Base-by-base conservation (phyloP, 1,140 invertebrate species). In the Steinernema feltiae region DNA sequence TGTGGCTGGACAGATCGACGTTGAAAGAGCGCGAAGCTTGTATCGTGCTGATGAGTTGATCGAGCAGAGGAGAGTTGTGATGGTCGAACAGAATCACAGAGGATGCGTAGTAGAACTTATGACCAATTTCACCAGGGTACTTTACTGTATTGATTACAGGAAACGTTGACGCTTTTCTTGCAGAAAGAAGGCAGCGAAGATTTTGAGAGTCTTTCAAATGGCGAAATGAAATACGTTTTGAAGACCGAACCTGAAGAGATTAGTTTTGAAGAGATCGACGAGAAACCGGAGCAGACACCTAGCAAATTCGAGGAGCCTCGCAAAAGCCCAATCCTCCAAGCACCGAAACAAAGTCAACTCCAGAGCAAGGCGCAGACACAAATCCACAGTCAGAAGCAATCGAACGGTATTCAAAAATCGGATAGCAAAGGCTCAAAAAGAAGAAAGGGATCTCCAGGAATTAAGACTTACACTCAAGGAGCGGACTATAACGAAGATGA, bases 401-500 rank as follows among this genome's bases (percentile, higher is more conserved):
- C n/a, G n/a, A n/a, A n/a, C n/a, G n/a, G 24, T 63, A 15, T 21
- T 12, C 53, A 63, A n/a, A 63, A 63, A 63, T 63, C 53, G 53
- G 53, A 3, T n/a, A 21, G 53, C 7, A 7, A 21, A 15, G 53
- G 53, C 53, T 63, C 53, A 7, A 63, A 27, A 3, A 63, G 24
- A 63, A 63, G 53, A 27, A 63, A 63, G 24, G 53, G 53, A 63
- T 63, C 53, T 63, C 53, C 53, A 17, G 53, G 53, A 63, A 63
- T 63, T 7, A 63, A 63, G 24, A 63, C 53, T 3, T 63, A 63
- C 53, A 63, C 24, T 17, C 53, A 63, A 21, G 53, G 53, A 15
- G 7, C 53, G 2, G 53, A 63, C 3, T 63, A 63, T 21, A 63
- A 63, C 24, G 53, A 63, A 27, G 53, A 63, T 27, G 53, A 63